Evolutionary conservation across 2,113 vertebrate genomes (phyloP).

Genomic region (Platycercus adscitus): DNA sequence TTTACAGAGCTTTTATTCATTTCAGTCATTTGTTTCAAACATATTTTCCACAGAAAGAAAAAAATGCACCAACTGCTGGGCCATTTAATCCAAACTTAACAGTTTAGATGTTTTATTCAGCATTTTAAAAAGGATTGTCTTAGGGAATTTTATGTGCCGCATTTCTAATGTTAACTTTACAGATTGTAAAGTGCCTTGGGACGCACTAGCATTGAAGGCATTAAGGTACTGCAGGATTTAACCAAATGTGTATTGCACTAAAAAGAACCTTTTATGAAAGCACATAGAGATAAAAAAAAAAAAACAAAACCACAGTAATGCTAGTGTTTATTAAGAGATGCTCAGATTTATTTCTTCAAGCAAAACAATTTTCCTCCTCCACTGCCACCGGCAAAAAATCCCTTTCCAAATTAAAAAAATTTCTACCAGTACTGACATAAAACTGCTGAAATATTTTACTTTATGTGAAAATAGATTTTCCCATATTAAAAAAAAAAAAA

Average conservation of each 20-base stretch:
- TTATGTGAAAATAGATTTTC: neutral
- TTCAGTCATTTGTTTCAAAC: constrained; percentile 64
- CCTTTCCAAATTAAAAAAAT: neutral
- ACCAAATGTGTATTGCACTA: constrained; percentile 46
- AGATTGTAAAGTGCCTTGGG: constrained; percentile 65
- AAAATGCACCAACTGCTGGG: constrained; percentile 65
- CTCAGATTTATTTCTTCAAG: constrained; percentile 49
- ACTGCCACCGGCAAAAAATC: neutral
- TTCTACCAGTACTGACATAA: neutral
- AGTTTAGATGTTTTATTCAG: constrained; percentile 68
- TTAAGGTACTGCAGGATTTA: constrained; percentile 59
- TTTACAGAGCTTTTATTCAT: constrained; percentile 66
- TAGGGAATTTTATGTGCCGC: constrained; percentile 52
- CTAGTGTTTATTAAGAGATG: constrained; percentile 54
- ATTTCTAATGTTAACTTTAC: constrained; percentile 66
- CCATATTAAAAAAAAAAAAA: neutral
- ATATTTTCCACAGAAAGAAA: constrained; percentile 58
- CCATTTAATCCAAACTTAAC: constrained; percentile 68
- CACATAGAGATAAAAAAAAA: constrained; percentile 33
- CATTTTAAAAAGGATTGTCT: constrained; percentile 63
- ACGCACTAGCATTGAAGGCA: constrained; percentile 57
- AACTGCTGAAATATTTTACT: neutral
- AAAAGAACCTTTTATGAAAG: constrained; percentile 57
- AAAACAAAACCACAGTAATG: neutral
- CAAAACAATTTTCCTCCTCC: constrained; percentile 11